Evolutionary conservation across 2,797 vertebrate genomes (phyloP), one percentile per base, ranked within the genome.

Genomic region (Sebastes oblongus): DNA sequence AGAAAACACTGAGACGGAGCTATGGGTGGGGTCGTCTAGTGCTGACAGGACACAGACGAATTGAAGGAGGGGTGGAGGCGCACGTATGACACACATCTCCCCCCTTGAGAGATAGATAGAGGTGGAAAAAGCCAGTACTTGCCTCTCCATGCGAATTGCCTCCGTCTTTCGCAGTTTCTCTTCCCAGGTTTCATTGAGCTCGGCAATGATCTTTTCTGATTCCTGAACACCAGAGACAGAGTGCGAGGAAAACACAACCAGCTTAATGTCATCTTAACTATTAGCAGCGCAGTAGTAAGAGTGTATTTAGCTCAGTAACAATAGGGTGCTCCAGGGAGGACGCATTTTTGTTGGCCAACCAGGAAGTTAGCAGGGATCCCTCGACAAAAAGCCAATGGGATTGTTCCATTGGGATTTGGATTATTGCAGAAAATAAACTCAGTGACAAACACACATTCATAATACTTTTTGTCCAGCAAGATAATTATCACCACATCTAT

Each of bases 141-240:
- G 99, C 98, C 98, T 99, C 92, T 99, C 98, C 98, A 99, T 99
- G 82, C 98, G 96, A 93, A 99, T 99, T 20, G 98, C 97, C 81
- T 99, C 98, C 0, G 98, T 99, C 93, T 99, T 99, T 85, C 98
- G 95, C 80, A 99, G 95, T 86, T 99, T 99, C 92, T 99, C 98
- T 87, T 99, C 98, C 98, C 98, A 99, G 8, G 98, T 99, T 93
- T 99, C 98, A 82, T 99, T 99, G 93, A 99, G 95, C 92, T 99
- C 98, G 1, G 98, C 98, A 87, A 99, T 99, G 86, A 99, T 99
- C 94, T 99, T 99, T 95, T 99, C 98, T 0, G 98, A 99, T 93
- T 99, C 98, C 98, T 99, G 81, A 12, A 86, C 30, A 83, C 54
- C 73, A 66, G n/a, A 56, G 16, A 30, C 0, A 83, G 74, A 85